A percentile compares a stretch with the other conserved stretches of the same genome.
phyloP scores from a whole-genome alignment of 2,113 vertebrate genomes.

The Upupa epops region DNA sequence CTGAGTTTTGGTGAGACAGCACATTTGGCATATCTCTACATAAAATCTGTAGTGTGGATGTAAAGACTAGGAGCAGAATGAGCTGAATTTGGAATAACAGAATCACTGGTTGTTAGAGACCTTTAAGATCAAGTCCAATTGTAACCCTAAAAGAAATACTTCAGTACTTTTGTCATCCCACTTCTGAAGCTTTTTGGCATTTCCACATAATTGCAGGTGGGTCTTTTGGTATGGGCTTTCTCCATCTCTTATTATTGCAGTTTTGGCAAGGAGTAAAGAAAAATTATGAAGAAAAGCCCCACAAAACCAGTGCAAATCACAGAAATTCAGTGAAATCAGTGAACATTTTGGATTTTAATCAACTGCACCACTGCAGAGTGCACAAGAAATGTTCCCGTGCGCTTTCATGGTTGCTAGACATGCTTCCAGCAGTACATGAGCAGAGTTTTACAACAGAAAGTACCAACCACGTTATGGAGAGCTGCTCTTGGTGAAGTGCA shows the following conservation, averaged over 20 bases:
- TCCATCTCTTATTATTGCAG: neutral
- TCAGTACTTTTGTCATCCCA: neutral
- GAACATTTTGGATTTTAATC: neutral
- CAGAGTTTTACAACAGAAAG: constrained; percentile 14
- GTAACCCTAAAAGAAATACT: neutral
- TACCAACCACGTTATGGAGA: neutral
- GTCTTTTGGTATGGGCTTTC: neutral
- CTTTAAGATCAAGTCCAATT: too few species aligned
- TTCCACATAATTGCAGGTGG: neutral
- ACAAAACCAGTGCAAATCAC: too few species aligned
- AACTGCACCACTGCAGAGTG: neutral
- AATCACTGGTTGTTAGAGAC: too few species aligned
- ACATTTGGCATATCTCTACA: accelerated
- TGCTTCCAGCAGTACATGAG: neutral
- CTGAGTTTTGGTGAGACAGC: neutral
- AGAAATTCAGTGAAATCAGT: neutral
- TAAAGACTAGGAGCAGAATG: neutral
- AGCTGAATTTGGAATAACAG: neutral
- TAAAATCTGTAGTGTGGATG: neutral
- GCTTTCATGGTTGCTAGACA: neutral
- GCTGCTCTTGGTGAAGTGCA: neutral
- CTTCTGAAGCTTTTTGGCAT: neutral
- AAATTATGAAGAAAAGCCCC: neutral
- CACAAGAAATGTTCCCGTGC: neutral
- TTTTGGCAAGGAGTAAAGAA: neutral